Evolutionary conservation across 2,888 invertebrate genomes (phyloP).

Genomic region (Pristionchus arcanus): DNA sequence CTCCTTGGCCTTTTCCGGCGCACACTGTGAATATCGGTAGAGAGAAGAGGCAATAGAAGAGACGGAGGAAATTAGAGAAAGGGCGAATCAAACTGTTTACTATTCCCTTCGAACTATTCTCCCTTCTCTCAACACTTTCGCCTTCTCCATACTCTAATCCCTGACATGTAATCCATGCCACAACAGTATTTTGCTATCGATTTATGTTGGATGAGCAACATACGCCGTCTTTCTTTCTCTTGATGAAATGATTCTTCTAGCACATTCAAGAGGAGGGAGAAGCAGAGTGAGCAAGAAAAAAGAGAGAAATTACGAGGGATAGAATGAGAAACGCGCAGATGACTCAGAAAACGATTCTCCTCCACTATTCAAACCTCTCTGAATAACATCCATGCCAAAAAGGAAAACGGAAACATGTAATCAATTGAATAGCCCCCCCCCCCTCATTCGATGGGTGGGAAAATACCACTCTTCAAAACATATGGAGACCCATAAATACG

Average conservation of each 20-base stretch:
- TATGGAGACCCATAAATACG: slow-evolving; percentile 20
- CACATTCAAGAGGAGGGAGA: slow-evolving; percentile 34
- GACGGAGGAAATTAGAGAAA: not conserved
- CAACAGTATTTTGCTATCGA: slow-evolving; percentile 41
- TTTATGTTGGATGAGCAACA: slow-evolving; percentile 39
- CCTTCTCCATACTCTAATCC: slow-evolving; percentile 40
- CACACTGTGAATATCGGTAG: slow-evolving; percentile 15
- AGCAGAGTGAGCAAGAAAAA: slow-evolving; percentile 26
- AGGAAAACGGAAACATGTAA: not conserved
- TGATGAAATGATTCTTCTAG: slow-evolving; percentile 37
- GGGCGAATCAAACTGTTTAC: slow-evolving; percentile 29
- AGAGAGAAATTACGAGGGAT: slow-evolving; percentile 48
- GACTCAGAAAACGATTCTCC: slow-evolving; percentile 21
- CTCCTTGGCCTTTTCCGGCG: slow-evolving; percentile 13
- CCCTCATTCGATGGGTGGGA: slow-evolving; percentile 1
- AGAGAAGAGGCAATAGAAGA: slow-evolving; percentile 25
- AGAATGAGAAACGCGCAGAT: slow-evolving; percentile 41
- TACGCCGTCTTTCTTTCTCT: not conserved
- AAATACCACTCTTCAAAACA: slow-evolving; percentile 36
- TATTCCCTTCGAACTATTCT: not conserved
- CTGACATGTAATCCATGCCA: slow-evolving; percentile 13
- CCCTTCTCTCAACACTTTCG: not conserved
- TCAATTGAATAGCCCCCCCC: not conserved
- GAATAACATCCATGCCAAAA: not conserved
- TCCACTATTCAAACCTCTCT: not conserved